A percentile compares a stretch with the other conserved stretches of the same genome.
Evolutionary conservation across 2,113 vertebrate genomes (phyloP).

Genomic region (Orientallactaga bullata): DNA sequence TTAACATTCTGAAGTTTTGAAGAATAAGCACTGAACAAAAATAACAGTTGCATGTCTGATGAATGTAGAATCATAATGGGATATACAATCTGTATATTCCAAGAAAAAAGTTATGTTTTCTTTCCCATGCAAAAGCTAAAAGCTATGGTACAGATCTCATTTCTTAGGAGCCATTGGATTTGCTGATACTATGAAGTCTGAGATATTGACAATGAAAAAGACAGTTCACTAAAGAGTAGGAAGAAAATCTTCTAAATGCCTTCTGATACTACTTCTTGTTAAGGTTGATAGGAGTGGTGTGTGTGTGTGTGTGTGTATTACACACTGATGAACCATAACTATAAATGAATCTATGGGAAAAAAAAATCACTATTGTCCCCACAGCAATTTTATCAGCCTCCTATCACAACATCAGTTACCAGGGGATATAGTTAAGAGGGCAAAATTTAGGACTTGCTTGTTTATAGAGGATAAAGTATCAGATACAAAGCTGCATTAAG

Average conservation of each 20-base stretch:
- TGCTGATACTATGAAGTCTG: too few species aligned
- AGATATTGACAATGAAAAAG: too few species aligned
- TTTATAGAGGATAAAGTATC: too few species aligned
- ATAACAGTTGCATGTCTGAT: too few species aligned
- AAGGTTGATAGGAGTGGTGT: too few species aligned
- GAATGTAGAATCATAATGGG: too few species aligned
- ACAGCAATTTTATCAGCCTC: background rate
- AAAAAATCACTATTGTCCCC: background rate
- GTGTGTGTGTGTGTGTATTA: background rate
- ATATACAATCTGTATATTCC: too few species aligned
- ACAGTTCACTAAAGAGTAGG: too few species aligned
- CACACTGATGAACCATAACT: background rate
- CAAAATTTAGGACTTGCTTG: background rate
- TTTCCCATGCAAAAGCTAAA: too few species aligned
- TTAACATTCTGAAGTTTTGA: slow-evolving; percentile 47
- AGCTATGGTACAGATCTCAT: background rate
- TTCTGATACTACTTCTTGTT: too few species aligned
- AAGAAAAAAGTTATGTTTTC: too few species aligned
- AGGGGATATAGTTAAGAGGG: background rate
- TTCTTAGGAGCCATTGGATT: background rate
- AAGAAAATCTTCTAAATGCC: too few species aligned
- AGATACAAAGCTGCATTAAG: background rate
- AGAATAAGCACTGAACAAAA: background rate
- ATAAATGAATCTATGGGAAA: background rate
- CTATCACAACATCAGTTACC: background rate